Percentiles rank a stretch among this genome's conserved stretches.
Evolutionary conservation across 2,888 invertebrate genomes (phyloP).

Genomic region (Hirtodrosophila cameraria): DNA sequence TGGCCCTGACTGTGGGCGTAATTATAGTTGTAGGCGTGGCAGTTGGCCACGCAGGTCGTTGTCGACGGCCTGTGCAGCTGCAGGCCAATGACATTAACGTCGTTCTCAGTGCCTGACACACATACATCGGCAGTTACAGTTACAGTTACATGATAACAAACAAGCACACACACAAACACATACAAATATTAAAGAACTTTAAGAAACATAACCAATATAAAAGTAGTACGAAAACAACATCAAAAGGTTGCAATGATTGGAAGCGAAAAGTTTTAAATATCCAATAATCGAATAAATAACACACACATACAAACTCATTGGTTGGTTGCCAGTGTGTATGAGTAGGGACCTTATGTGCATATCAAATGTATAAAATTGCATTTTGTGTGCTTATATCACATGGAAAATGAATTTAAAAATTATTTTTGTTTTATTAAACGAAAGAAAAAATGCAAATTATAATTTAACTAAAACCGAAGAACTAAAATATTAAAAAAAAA

Average conservation of each 20-base stretch:
- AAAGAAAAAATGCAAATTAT: no score
- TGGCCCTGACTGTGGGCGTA: conserved; percentile 56
- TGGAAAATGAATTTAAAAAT: background rate
- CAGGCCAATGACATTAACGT: conserved; percentile 89
- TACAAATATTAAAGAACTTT: no score
- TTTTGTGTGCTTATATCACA: conserved; percentile 8
- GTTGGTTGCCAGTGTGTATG: no score
- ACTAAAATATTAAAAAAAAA: no score
- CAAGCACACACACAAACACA: conserved; percentile 17
- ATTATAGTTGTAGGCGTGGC: conserved; percentile 36
- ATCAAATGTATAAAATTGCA: background rate
- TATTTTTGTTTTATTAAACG: no score
- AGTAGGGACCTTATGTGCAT: no score
- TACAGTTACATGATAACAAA: conserved; percentile 40
- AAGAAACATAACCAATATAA: no score
- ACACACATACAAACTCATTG: background rate
- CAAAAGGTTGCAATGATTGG: no score
- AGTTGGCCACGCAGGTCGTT: conserved; percentile 70
- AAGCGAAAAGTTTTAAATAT: no score
- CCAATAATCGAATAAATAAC: no score
- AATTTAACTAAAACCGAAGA: no score
- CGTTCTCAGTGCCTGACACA: conserved; percentile 88
- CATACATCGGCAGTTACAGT: conserved; percentile 23
- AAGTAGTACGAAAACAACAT: no score
- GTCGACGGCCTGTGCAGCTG: conserved; percentile 84